Conservation (phyloP, 30 jellyfish, hydroid and myxozoan species). For the Catostylus mosaicus region DNA sequence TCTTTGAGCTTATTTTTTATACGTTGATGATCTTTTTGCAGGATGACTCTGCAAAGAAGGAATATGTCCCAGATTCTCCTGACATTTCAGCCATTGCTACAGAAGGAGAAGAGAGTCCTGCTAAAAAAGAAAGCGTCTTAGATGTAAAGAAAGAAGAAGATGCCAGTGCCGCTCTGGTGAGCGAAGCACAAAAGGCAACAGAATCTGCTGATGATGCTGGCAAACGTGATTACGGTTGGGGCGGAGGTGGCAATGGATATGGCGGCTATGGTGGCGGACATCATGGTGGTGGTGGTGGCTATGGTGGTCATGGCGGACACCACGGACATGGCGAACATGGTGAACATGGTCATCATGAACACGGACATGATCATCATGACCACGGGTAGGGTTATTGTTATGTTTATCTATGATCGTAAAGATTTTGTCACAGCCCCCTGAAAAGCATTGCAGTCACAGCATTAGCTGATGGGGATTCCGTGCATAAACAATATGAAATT, state of each 20-base stretch:
- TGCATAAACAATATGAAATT: no score
- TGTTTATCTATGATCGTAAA: neutral
- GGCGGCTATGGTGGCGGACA: slow-evolving; percentile 44
- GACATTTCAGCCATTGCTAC: slow-evolving; percentile 37
- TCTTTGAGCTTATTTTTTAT: no score
- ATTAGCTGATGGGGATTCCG: no score
- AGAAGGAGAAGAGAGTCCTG: slow-evolving; percentile 73
- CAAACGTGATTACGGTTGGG: slow-evolving; percentile 87
- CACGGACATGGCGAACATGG: slow-evolving; percentile 92
- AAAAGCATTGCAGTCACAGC: no score
- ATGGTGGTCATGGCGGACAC: slow-evolving; percentile 80
- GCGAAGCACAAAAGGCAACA: slow-evolving; percentile 22
- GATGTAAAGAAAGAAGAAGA: slow-evolving; percentile 28
- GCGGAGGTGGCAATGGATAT: slow-evolving; percentile 57
- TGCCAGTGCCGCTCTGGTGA: neutral
- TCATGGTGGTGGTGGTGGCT: slow-evolving; percentile 46
- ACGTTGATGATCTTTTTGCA: slow-evolving; percentile 29
- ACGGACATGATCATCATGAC: slow-evolving; percentile 95
- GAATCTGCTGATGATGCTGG: slow-evolving; percentile 60
- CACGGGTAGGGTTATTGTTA: slow-evolving; percentile 74
- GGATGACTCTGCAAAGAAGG: slow-evolving; percentile 59
- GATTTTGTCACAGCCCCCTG: neutral
- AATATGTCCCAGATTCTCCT: slow-evolving; percentile 57
- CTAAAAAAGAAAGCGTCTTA: slow-evolving; percentile 43
- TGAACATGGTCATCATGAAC: slow-evolving; percentile 96